Percentiles rank a stretch among this genome's conserved stretches.
These are phyloP conservation scores for Scomber colias DNA, from an alignment of 2,113 vertebrate species.

Conservation along the genomic window DNA sequence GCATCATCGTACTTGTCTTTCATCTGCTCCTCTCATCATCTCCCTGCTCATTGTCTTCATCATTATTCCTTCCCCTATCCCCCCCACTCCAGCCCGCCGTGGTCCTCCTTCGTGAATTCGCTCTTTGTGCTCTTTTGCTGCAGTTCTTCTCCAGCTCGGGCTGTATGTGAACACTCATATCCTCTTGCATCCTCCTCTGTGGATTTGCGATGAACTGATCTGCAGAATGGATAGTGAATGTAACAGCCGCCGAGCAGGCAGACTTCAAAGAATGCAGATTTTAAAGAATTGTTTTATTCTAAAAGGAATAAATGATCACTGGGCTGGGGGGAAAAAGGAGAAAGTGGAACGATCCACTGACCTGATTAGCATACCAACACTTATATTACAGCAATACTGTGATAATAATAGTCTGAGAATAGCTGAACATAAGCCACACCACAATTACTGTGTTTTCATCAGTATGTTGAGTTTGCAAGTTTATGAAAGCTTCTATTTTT, in stretches of 20 bases:
- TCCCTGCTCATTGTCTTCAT: constrained; percentile 49
- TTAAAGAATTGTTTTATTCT: constrained; percentile 50
- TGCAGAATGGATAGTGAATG: constrained; percentile 37
- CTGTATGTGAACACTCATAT: constrained; percentile 37
- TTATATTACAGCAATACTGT: not conserved
- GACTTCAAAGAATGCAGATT: constrained; percentile 48
- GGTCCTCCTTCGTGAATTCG: constrained; percentile 54
- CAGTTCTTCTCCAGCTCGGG: constrained; percentile 21
- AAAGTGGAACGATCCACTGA: constrained; percentile 50
- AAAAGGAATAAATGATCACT: constrained; percentile 62
- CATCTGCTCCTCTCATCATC: constrained; percentile 63
- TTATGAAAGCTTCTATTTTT: constrained; percentile 5
- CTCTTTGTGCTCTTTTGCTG: constrained; percentile 58
- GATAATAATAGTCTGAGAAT: not conserved
- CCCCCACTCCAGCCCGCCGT: not conserved
- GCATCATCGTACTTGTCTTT: constrained; percentile 58
- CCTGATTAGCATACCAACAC: constrained; percentile 41
- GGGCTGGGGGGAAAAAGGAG: not conserved
- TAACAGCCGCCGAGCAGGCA: constrained; percentile 16
- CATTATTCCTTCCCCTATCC: constrained; percentile 50
- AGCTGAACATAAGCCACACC: not conserved
- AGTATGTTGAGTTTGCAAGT: not conserved
- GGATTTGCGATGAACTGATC: constrained; percentile 27
- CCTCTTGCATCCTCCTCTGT: constrained; percentile 57
- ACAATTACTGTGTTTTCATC: constrained; percentile 4